phyloP scores from a whole-genome alignment of 1,140 invertebrate species.

The Cephus cinctus region DNA sequence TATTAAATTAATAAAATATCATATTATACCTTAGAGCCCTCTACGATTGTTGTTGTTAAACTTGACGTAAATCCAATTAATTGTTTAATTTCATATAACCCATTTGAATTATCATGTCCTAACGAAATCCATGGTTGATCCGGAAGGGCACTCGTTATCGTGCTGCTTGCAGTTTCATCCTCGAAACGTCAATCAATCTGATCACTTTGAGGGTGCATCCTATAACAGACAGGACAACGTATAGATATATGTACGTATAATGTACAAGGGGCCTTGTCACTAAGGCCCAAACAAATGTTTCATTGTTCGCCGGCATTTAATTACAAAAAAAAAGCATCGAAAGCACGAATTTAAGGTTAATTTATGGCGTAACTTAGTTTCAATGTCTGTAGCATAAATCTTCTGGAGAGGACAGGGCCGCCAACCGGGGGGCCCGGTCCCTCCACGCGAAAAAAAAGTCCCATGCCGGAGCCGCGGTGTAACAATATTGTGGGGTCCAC shows the following conservation, averaged over 20 bases:
- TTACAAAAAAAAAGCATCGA: slow-evolving; percentile 6
- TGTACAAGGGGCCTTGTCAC: background rate
- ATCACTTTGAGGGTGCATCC: background rate
- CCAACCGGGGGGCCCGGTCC: slow-evolving; percentile 2
- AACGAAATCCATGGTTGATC: no score
- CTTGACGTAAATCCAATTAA: no score
- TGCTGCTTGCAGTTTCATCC: no score
- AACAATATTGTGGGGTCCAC: slow-evolving; percentile 1
- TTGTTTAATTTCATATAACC: no score
- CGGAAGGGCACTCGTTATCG: no score
- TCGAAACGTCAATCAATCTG: slow-evolving; percentile 5
- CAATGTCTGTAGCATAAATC: slow-evolving; percentile 33
- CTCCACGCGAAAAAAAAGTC: slow-evolving; percentile 17
- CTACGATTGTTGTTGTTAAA: no score
- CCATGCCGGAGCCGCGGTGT: background rate
- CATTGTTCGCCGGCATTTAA: slow-evolving; percentile 10
- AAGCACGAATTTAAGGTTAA: slow-evolving; percentile 29
- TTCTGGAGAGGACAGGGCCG: slow-evolving; percentile 18
- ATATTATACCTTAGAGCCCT: no score
- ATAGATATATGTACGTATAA: background rate
- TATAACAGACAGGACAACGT: no score
- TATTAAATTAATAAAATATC: slow-evolving; percentile 30
- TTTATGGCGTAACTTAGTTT: slow-evolving; percentile 37
- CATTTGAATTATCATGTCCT: no score
- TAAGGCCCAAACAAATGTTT: slow-evolving; percentile 8